Base-by-base conservation (phyloP, 2,113 vertebrate genomes). In the Nettapus auritus region DNA sequence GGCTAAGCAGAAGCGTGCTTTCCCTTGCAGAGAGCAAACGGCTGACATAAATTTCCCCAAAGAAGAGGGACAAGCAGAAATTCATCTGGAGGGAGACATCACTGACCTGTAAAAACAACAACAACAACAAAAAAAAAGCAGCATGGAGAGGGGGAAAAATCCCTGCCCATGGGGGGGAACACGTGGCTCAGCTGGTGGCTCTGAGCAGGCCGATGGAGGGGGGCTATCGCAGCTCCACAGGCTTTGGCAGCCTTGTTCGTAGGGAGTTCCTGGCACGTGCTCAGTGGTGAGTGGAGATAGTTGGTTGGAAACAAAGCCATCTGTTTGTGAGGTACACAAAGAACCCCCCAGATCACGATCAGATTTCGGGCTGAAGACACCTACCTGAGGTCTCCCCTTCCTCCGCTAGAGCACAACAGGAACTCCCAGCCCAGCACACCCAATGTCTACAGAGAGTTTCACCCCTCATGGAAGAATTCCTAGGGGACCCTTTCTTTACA, bases 151-250 rank as follows among this genome's bases (percentile, higher is more conserved):
- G 11, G 64, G 42, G 31, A 70, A 63, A 63, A 60, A 55, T 8
- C 82, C 59, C 82, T 79, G 57, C 55, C 34, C 0, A 4, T 46
- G 0, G 0, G 34, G 0, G 34, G 25, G 33, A 19, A 36, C 34
- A n/a, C 1, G 2, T 44, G 23, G 70, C 3, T 4, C 28, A 53
- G 3, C 0, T 1, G 69, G 21, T 56, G 56, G 21, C 38, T 46
- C 62, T 18, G 1, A 36, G 71, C 46, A 16, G 3, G 31, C 38
- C 2, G 1, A 59, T 26, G 60, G 68, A 79, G 42, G 21, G 29
- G 22, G 28, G 9, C 53, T 85, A 89, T 73, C 67, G 0, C 44
- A 44, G 1, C 59, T 77, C 31, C 6, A 0, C 4, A 63, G 46
- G 6, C 59, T 85, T 46, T 85, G 94, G 82, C 73, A 88, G 68